Evolutionary conservation across 2,797 vertebrate genomes (phyloP).

Genomic region (Gastrophryne carolinensis): DNA sequence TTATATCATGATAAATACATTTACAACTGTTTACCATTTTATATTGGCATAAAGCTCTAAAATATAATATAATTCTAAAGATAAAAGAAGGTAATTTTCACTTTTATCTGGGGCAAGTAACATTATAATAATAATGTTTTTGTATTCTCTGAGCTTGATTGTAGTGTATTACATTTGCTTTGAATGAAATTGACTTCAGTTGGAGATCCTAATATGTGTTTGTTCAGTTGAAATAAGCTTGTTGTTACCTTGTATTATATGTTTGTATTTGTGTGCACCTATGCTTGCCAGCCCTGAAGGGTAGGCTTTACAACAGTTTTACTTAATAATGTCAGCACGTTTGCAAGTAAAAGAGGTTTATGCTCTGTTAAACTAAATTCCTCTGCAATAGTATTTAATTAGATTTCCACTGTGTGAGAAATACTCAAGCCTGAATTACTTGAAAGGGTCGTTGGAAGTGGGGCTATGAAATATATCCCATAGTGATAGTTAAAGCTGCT

Average conservation of each 20-base stretch:
- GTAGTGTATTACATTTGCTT: too few relatives aligned
- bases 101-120: too few relatives aligned
- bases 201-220: too few relatives aligned
- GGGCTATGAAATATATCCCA: conserved; percentile 31
- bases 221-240: neutral
- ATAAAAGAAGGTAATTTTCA: too few relatives aligned
- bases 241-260: neutral
- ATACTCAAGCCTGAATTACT: conserved; percentile 28
- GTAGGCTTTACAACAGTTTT: conserved; percentile 15
- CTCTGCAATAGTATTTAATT: conserved; percentile 32
- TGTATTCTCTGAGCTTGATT: too few relatives aligned
- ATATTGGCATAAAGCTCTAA: too few relatives aligned
- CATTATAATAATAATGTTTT: too few relatives aligned
- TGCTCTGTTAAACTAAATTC: conserved; percentile 39
- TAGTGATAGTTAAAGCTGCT: conserved; percentile 29
- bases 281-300: neutral
- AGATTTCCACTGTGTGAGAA: conserved; percentile 23
- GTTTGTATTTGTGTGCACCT: too few relatives aligned
- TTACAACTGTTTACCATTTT: too few relatives aligned
- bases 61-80: too few relatives aligned
- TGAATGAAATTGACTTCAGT: too few relatives aligned
- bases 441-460: conserved; percentile 33
- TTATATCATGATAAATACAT: too few relatives aligned
- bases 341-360: conserved; percentile 31
- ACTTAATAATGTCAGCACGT: conserved; percentile 35